A percentile compares a stretch with the other conserved stretches of the same genome.
Evolutionary conservation across 2,888 invertebrate species (phyloP).

Genomic region (Clusia tigrina): DNA sequence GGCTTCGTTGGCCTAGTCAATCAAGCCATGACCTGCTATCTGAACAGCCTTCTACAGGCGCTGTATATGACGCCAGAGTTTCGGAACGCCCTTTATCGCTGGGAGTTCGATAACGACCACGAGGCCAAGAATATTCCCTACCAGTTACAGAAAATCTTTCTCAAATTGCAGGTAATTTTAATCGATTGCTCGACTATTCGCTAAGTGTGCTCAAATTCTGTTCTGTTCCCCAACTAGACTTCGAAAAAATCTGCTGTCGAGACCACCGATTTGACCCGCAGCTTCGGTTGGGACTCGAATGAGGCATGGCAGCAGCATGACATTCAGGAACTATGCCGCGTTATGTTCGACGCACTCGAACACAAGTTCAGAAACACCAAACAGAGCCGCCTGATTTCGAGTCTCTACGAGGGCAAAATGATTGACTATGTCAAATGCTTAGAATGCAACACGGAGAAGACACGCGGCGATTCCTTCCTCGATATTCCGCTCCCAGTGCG

Average conservation of each 20-base stretch:
- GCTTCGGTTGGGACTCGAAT: slow-evolving; percentile 90
- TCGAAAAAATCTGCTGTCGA: slow-evolving; percentile 81
- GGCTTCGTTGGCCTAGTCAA: slow-evolving; percentile 82
- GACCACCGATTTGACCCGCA: slow-evolving; percentile 85
- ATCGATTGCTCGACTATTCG: background rate
- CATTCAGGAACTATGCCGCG: slow-evolving; percentile 87
- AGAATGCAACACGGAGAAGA: slow-evolving; percentile 84
- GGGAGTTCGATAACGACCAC: slow-evolving; percentile 79
- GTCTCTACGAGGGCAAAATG: slow-evolving; percentile 80
- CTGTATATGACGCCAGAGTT: slow-evolving; percentile 93
- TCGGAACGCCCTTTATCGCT: slow-evolving; percentile 84
- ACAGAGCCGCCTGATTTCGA: slow-evolving; percentile 82
- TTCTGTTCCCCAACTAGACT: slow-evolving; percentile 68
- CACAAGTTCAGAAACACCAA: slow-evolving; percentile 83
- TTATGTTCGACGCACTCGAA: slow-evolving; percentile 90
- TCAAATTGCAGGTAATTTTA: slow-evolving; percentile 76
- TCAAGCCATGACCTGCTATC: slow-evolving; percentile 92
- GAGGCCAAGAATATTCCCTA: slow-evolving; percentile 80
- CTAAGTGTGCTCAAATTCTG: background rate
- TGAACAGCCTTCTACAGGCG: slow-evolving; percentile 87
- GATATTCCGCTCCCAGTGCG: slow-evolving; percentile 87
- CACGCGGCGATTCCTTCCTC: slow-evolving; percentile 81
- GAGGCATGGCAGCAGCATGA: slow-evolving; percentile 94
- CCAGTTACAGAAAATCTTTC: slow-evolving; percentile 84
- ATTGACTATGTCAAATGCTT: slow-evolving; percentile 90